Conservation (phyloP, 2,888 invertebrate genomes). For the Pollenia labialis region DNA sequence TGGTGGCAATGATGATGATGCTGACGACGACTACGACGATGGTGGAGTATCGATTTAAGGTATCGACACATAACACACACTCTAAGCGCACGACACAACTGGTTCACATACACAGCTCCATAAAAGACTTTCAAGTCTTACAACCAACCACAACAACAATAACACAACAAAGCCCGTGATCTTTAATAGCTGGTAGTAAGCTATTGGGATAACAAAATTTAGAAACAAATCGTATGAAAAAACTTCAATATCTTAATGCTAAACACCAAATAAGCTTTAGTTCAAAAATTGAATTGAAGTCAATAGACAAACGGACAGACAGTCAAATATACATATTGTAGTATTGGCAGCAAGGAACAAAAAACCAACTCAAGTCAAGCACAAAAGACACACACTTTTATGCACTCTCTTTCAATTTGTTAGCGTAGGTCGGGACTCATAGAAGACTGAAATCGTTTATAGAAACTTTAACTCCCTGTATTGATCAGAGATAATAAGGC, state of each 20-base stretch:
- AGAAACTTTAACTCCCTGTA: constrained; percentile 74
- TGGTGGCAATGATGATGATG: constrained; percentile 60
- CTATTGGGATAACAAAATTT: constrained; percentile 65
- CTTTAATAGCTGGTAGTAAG: constrained; percentile 65
- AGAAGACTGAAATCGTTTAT: constrained; percentile 71
- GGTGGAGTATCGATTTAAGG: constrained; percentile 56
- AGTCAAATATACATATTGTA: not conserved
- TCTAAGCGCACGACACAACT: constrained; percentile 64
- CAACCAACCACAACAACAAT: constrained; percentile 43
- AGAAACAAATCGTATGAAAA: constrained; percentile 40
- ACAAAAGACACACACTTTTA: constrained; percentile 36
- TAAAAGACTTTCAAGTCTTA: constrained; percentile 26
- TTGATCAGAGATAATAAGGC: constrained; percentile 72
- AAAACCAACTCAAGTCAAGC: constrained; percentile 23
- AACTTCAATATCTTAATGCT: constrained; percentile 71
- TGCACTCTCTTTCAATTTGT: constrained; percentile 68
- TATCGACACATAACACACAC: constrained; percentile 56
- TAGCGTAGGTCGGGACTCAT: constrained; percentile 69
- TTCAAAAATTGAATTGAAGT: constrained; percentile 62
- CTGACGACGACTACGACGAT: constrained; percentile 27
- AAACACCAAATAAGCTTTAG: constrained; percentile 70
- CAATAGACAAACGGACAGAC: constrained; percentile 54
- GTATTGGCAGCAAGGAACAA: not conserved
- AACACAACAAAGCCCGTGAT: constrained; percentile 43
- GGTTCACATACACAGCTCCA: constrained; percentile 35